Percentiles rank a stretch among this genome's conserved stretches.
Evolutionary conservation across 1,140 invertebrate species (phyloP).

Genomic region (Cheumatopsyche charites): DNA sequence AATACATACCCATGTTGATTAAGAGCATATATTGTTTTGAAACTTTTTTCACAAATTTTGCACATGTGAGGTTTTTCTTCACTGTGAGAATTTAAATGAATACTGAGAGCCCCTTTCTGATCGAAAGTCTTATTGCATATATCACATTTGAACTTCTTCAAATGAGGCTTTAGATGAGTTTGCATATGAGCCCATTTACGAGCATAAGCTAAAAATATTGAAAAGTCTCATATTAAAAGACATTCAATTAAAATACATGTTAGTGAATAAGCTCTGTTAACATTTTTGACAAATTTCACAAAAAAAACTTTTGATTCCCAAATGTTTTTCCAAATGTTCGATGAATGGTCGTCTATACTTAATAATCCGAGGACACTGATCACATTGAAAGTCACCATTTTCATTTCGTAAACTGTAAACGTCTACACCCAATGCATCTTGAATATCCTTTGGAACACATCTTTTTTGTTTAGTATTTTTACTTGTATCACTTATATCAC

Average conservation of each 20-base stretch:
- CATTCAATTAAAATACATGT: conserved; percentile 1
- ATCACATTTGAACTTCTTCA: conserved; percentile 41
- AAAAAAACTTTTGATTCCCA: conserved; percentile 45
- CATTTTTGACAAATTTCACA: conserved; percentile 46
- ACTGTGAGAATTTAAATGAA: conserved; percentile 29
- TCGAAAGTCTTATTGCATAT: conserved; percentile 39
- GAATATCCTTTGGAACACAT: too few species aligned
- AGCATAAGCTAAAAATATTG: conserved; percentile 40
- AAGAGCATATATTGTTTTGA: conserved; percentile 37
- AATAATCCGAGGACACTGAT: conserved; percentile 38
- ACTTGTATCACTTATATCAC: too few species aligned
- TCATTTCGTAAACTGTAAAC: too few species aligned
- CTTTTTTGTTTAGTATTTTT: too few species aligned
- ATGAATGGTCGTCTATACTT: conserved; percentile 30
- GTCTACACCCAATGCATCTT: too few species aligned
- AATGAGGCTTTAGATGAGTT: conserved; percentile 43
- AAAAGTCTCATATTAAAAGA: background rate
- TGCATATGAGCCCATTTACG: conserved; percentile 45
- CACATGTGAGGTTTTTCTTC: conserved; percentile 40
- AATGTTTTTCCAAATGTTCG: conserved; percentile 40
- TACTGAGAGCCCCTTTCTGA: conserved; percentile 28
- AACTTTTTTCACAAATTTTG: conserved; percentile 39
- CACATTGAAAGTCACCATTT: conserved; percentile 34
- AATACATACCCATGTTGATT: conserved; percentile 30
- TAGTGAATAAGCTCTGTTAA: conserved; percentile 14